These are phyloP conservation scores for Epizoanthus rinbou DNA, from an alignment of 92 coral and sea anemone species.

Conservation along the genomic window DNA sequence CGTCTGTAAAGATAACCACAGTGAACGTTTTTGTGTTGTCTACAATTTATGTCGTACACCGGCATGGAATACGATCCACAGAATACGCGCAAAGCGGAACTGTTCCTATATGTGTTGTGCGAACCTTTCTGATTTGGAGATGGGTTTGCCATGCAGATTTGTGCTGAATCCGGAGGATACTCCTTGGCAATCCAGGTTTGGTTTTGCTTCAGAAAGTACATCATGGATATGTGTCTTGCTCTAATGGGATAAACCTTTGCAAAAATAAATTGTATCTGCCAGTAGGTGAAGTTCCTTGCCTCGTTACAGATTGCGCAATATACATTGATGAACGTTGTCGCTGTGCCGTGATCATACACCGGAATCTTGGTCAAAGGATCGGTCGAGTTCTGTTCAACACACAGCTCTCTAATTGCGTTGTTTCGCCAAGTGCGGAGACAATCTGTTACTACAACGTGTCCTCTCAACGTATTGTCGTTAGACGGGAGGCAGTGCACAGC, in stretches of 20 bases:
- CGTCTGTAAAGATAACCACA: too few species aligned
- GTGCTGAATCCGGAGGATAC: background rate
- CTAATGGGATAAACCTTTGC: too few species aligned
- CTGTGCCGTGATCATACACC: conserved; percentile 14
- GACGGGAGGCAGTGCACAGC: background rate
- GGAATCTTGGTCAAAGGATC: conserved; percentile 4
- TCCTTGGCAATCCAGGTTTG: background rate
- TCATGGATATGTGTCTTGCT: background rate
- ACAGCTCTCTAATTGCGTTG: background rate
- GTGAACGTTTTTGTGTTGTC: too few species aligned
- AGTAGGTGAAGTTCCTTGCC: conserved; percentile 22
- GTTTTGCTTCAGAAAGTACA: background rate
- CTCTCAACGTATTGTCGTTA: background rate
- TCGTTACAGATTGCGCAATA: conserved; percentile 23
- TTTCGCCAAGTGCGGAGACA: conserved; percentile 4
- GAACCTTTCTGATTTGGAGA: background rate
- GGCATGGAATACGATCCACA: too few species aligned
- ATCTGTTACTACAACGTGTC: background rate
- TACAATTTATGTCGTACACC: too few species aligned
- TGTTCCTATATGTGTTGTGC: too few species aligned
- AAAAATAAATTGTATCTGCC: background rate
- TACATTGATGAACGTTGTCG: background rate
- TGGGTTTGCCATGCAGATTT: background rate
- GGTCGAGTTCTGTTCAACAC: background rate
- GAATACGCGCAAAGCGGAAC: too few species aligned